Evolutionary conservation across 2,113 vertebrate genomes (phyloP).

Genomic region (Setophaga petechia): DNA sequence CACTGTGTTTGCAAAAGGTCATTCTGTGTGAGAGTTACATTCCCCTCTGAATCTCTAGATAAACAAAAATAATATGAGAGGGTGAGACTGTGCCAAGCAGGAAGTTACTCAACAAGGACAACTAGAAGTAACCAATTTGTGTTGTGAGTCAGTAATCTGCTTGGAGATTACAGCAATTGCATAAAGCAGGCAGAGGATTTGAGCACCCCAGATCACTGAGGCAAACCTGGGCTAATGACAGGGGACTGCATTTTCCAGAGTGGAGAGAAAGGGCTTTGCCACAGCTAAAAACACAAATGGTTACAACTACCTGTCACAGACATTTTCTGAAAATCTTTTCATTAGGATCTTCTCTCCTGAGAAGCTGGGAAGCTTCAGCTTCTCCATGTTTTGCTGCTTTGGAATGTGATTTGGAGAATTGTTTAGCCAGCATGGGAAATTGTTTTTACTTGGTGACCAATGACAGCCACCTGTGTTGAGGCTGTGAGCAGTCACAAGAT

Average conservation of each 20-base stretch:
- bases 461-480: too few species aligned
- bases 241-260: background rate
- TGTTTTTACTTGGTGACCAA: too few species aligned
- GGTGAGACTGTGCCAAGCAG: background rate
- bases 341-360: too few species aligned
- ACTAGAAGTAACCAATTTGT: slow-evolving; percentile 1
- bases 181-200: slow-evolving; percentile 30
- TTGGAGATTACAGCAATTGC: slow-evolving; percentile 50
- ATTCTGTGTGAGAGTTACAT: background rate
- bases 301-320: background rate
- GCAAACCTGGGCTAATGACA: background rate
- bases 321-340: too few species aligned
- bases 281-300: background rate
- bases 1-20: background rate
- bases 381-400: too few species aligned
- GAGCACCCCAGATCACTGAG: background rate
- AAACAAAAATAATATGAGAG: background rate
- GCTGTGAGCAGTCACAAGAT: too few species aligned
- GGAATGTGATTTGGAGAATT: too few species aligned
- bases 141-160: slow-evolving; percentile 51
- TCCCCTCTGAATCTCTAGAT: background rate
- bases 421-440: too few species aligned
- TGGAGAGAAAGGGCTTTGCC: background rate
- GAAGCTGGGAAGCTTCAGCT: too few species aligned
- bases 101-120: slow-evolving; percentile 37